A percentile compares a stretch with the other conserved stretches of the same genome.
Conservation (phyloP, 2,113 vertebrate species). For the Scophthalmus maximus region DNA sequence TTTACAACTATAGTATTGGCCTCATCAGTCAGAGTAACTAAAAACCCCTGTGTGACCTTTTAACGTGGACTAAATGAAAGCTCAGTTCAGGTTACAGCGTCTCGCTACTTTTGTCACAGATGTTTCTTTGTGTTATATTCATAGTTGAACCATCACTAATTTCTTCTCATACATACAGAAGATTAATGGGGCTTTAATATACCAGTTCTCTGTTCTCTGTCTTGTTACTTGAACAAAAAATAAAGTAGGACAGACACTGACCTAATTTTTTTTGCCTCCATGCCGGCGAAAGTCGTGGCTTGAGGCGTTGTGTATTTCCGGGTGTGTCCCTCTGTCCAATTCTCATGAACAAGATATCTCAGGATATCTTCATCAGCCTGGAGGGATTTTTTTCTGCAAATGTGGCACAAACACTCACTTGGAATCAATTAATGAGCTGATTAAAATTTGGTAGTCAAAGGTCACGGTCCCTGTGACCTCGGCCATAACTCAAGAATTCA, state of each 20-base stretch:
- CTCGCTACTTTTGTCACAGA: background rate
- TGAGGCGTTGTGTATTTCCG: background rate
- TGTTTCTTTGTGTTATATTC: background rate
- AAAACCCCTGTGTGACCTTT: slow-evolving; percentile 45
- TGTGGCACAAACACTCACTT: background rate
- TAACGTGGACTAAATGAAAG: background rate
- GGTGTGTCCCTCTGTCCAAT: background rate
- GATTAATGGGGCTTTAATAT: background rate
- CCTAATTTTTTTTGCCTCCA: background rate
- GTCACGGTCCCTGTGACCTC: too few relatives aligned
- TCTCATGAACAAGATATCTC: background rate
- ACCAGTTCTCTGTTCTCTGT: background rate
- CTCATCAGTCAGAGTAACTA: slow-evolving; percentile 29
- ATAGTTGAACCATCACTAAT: background rate
- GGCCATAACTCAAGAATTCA: too few relatives aligned
- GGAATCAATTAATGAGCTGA: background rate
- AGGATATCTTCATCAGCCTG: background rate
- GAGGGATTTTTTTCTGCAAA: background rate
- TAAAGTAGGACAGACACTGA: background rate
- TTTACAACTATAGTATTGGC: slow-evolving; percentile 10
- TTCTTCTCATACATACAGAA: background rate
- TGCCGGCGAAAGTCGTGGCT: background rate
- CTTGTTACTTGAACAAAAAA: background rate
- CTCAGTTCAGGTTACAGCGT: background rate
- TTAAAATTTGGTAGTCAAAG: background rate